phyloP scores from a whole-genome alignment of 2,888 invertebrate genomes.

The Orthosia gothica region DNA sequence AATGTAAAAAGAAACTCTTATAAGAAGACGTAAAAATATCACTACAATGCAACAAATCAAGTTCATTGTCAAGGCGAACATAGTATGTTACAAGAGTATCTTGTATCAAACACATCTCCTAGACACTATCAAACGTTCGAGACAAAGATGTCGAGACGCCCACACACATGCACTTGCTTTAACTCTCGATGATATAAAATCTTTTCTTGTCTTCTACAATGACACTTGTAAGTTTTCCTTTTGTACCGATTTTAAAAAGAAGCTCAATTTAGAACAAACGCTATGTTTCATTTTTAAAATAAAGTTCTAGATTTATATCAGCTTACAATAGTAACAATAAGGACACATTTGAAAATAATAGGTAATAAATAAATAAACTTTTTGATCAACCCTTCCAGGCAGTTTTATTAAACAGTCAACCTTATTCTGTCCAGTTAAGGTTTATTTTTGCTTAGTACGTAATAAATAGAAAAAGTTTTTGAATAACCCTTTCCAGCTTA shows the following conservation, averaged over 20 bases:
- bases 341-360: slow-evolving; percentile 35
- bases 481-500: slow-evolving; percentile 23
- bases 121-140: slow-evolving; percentile 8
- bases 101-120: slow-evolving; percentile 30
- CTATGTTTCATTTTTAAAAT: slow-evolving; percentile 19
- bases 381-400: slow-evolving; percentile 24
- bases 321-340: slow-evolving; percentile 48
- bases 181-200: slow-evolving; percentile 30
- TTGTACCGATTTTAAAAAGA: slow-evolving; percentile 34
- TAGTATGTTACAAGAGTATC: slow-evolving; percentile 30
- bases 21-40: not conserved
- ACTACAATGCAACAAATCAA: slow-evolving; percentile 1
- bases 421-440: slow-evolving; percentile 2
- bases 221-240: slow-evolving; percentile 19
- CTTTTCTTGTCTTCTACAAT: slow-evolving; percentile 40
- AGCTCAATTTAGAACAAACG: slow-evolving; percentile 27
- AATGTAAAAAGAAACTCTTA: not conserved
- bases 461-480: slow-evolving; percentile 43
- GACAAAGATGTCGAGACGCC: slow-evolving; percentile 25
- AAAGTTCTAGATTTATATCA: slow-evolving; percentile 60
- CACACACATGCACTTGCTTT: slow-evolving; percentile 28
- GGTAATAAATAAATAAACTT: slow-evolving; percentile 47
- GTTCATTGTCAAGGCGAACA: slow-evolving; percentile 15
- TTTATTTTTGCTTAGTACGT: slow-evolving; percentile 26
- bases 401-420: slow-evolving; percentile 22